Evolutionary conservation across 2,113 vertebrate species (phyloP).

Genomic region (Turnix velox): DNA sequence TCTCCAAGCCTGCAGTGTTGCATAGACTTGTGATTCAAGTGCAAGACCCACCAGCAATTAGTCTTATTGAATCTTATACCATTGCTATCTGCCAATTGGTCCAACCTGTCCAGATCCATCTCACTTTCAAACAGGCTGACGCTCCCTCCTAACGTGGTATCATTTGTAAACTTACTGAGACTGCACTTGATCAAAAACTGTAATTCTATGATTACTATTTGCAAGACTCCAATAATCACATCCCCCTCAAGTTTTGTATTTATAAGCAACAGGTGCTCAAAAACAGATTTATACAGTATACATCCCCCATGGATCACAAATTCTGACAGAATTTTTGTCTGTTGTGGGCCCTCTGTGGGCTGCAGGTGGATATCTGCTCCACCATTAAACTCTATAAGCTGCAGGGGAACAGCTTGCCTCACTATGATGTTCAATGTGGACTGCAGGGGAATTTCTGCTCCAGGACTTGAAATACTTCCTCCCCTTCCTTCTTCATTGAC

Average conservation of each 20-base stretch:
- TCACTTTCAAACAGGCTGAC: neutral
- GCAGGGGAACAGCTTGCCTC: neutral
- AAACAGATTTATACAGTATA: neutral
- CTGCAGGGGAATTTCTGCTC: neutral
- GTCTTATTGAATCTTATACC: neutral
- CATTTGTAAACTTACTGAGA: neutral
- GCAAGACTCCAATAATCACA: neutral
- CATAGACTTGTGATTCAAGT: neutral
- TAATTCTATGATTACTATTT: neutral
- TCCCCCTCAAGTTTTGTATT: neutral
- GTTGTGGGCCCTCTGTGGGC: neutral
- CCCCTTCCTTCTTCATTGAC: neutral
- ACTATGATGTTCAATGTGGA: neutral
- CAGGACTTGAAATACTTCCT: rapidly evolving
- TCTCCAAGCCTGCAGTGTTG: neutral
- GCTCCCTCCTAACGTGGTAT: neutral
- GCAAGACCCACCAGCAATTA: neutral
- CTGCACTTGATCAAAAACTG: neutral
- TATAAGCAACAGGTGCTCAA: neutral
- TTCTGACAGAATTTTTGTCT: too few species aligned
- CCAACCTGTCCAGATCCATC: neutral
- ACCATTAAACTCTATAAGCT: rapidly evolving
- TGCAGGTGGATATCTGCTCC: neutral
- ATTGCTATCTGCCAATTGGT: neutral
- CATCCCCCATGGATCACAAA: rapidly evolving